Base-by-base conservation (phyloP, 1,140 invertebrate species). In the Drosophila repleta region DNA sequence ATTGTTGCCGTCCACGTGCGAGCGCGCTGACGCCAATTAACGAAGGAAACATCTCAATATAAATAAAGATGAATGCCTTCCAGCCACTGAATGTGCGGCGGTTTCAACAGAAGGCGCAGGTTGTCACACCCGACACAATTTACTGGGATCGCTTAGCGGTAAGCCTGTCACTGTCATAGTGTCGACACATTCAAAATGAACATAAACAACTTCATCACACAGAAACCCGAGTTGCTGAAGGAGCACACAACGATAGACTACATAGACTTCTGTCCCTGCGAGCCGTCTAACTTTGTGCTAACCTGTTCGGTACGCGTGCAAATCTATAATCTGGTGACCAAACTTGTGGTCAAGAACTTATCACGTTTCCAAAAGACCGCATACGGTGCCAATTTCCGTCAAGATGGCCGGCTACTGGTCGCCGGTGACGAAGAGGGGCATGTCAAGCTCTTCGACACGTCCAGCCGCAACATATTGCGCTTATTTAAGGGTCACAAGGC, bases 241-340 rank as follows among this genome's bases (percentile, higher is more conserved):
- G 98, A 99, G 92, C 97, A 96, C 93, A 97, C 97, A 37, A 94
- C 96, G 0, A 96, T 99, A 32, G 97, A 98, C 90, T 96, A 96
- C 82, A 94, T 99, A 55, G 96, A 98, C 90, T 97, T 99, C 90
- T 97, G 96, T 79, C 96, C 96, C 6, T 93, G 95, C 13, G 95
- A 97, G 81, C 97, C 97, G 0, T 94, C 98, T 93, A 95, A 96
- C 90, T 97, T 98, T 93, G 97, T 97, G 11, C 96, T 98, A 5
- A 97, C 97, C 48, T 98, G 96, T 92, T 98, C 97, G 1, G 96
- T 97, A 7, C 93, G 96, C 90, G 96, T 98, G 79, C 97, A 98
- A 91, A 93, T 98, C n/a, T 98, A 98, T 90, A 97, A 97, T 93
- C 95, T 97, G 7, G 95, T 97, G 29, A 97, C 96, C 43, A 96